Percentiles rank a stretch among this genome's conserved stretches.
Evolutionary conservation across 2,113 vertebrate species (phyloP).

Genomic region (Labeo rohita): DNA sequence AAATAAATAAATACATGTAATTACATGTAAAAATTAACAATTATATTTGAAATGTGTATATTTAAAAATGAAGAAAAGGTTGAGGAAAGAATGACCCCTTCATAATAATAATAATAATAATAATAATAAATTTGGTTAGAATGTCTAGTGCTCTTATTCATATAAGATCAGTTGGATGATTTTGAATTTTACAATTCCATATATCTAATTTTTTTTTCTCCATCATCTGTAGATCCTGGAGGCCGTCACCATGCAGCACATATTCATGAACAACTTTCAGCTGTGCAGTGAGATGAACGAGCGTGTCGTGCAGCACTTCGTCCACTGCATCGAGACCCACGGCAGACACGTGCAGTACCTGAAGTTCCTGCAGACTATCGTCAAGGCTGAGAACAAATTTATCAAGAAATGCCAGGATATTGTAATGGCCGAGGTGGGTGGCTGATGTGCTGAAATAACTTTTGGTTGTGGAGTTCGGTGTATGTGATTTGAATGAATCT

Average conservation of each 20-base stretch:
- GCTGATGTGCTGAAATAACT: not conserved
- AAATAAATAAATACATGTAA: no score
- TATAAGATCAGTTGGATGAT: not conserved
- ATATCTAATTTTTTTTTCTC: not conserved
- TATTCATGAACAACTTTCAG: constrained; percentile 99
- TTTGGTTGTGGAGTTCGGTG: not conserved
- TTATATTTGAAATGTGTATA: no score
- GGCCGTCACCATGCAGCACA: constrained; percentile 96
- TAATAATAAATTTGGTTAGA: not conserved
- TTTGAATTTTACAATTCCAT: not conserved
- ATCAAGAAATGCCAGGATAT: constrained; percentile 99
- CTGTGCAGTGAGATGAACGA: constrained; percentile 97
- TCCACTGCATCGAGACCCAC: constrained; percentile 96
- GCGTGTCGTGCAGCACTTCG: constrained; percentile 97
- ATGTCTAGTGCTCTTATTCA: no score
- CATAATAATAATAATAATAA: not conserved
- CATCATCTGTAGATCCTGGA: constrained; percentile 85
- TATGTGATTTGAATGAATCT: not conserved
- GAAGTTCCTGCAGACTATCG: constrained; percentile 97
- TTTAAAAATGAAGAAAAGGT: no score
- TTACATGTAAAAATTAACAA: no score
- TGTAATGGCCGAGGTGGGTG: constrained; percentile 95
- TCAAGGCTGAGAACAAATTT: constrained; percentile 97
- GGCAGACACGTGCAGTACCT: constrained; percentile 97
- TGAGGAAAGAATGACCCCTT: no score